Conservation (phyloP, 2,113 vertebrate species). For the Cygnus atratus region DNA sequence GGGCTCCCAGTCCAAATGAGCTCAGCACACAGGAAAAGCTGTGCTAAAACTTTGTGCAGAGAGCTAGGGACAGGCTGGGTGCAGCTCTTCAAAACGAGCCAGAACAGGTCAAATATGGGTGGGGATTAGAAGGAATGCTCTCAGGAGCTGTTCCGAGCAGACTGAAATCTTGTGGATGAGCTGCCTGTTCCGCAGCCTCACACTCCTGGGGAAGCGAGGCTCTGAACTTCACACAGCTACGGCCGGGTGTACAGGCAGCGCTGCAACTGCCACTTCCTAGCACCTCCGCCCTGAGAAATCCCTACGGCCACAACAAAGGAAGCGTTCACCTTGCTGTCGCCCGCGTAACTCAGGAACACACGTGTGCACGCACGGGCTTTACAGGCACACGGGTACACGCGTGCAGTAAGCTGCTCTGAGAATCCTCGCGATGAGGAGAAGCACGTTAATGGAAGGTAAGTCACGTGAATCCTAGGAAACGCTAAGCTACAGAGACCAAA, state of each 20-base stretch:
- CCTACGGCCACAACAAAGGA: not conserved
- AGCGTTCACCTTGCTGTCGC: not conserved
- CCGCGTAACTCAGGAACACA: not conserved
- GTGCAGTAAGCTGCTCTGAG: not conserved
- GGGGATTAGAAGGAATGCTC: constrained; percentile 60
- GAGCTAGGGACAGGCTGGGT: constrained; percentile 13
- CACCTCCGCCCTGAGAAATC: not conserved
- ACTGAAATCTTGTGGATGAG: not conserved
- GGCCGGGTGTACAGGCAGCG: not conserved
- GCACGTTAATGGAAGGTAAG: not conserved
- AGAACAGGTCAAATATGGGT: constrained; percentile 54
- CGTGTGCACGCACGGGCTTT: not conserved
- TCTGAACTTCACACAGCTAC: not conserved
- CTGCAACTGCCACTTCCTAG: not conserved
- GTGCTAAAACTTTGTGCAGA: constrained; percentile 16
- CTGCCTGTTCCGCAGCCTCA: not conserved
- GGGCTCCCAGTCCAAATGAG: not conserved
- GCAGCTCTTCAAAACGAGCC: constrained; percentile 51
- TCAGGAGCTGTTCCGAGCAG: not conserved
- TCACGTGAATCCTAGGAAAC: not conserved
- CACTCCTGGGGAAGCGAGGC: not conserved
- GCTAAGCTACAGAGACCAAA: not conserved
- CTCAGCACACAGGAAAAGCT: not conserved
- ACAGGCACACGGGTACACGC: not conserved
- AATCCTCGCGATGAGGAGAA: not conserved